Conservation (phyloP, 2,113 vertebrate species). For the Anguilla japonica region DNA sequence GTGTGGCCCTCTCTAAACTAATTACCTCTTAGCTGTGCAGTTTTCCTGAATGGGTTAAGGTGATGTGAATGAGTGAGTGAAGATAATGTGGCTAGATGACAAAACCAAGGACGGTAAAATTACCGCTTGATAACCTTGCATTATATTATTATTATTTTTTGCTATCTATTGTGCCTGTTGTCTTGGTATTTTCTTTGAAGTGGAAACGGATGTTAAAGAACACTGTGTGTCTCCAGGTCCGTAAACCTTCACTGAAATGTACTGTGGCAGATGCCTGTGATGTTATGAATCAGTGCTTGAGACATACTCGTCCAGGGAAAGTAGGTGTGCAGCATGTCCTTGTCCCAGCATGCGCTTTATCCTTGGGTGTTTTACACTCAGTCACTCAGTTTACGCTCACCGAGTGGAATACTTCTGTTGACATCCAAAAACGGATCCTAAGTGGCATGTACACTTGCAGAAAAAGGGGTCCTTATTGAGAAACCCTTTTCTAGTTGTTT, state of each 20-base stretch:
- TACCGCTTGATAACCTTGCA: slow-evolving; percentile 21
- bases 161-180: slow-evolving; percentile 11
- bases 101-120: slow-evolving; percentile 26
- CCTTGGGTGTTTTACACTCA: neutral
- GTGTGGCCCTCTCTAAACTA: slow-evolving; percentile 20
- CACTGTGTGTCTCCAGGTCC: neutral
- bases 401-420: neutral
- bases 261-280: neutral
- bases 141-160: slow-evolving; percentile 14
- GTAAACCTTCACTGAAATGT: neutral
- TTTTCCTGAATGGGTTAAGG: slow-evolving; percentile 25
- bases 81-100: neutral
- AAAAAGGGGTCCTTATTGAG: too few relatives aligned
- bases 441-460: neutral
- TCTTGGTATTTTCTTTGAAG: neutral
- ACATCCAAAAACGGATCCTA: neutral
- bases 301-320: neutral
- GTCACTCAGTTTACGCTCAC: neutral
- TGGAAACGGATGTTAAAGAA: neutral
- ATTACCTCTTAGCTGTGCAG: slow-evolving; percentile 25
- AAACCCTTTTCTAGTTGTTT: too few relatives aligned
- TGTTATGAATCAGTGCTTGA: neutral
- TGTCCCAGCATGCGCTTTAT: neutral
- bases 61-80: neutral
- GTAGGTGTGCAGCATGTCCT: neutral